Base-by-base conservation (phyloP, 2,888 invertebrate species). In the Euplagia quadripunctaria region DNA sequence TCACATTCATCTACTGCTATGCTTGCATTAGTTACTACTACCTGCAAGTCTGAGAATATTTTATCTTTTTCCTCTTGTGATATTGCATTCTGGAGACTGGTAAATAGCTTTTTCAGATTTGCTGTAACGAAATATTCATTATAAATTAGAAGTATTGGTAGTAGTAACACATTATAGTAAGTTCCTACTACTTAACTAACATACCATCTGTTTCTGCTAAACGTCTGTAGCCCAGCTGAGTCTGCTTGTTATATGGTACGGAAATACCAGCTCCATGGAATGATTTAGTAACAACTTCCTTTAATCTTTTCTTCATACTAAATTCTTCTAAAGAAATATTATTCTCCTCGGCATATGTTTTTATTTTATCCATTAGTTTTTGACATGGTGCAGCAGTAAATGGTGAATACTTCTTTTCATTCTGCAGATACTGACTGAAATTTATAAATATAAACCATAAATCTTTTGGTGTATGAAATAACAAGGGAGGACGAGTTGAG, bases 1-100 rank as follows among this genome's bases (percentile, higher is more conserved):
- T 99, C 99, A 88, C 98, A 98, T 91, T 99, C 99, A 88, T 99
- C 99, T 73, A 98, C 97, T 0, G 99, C 99, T 90, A 98, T 98
- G 90, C 97, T 98, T 9, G 98, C 97, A 73, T 97, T 97, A 6
- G 98, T 98, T 76, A 99, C 97, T 2, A 98, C 94, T 73, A 98
- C 98, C 85, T 98, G 98, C 6, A 99, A 89, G 49, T 97, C 97
- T 42, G 97, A 97, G 76, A 98, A 94, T 51, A 97, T 93, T 68
- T 94, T 95, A 76, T 96, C 94, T 83, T 96, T 97, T 78, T 97
- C 97, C 16, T 93, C 94, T 43, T 97, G 96, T 7, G 94, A 91
- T 77, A 95, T 95, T 16, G 97, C 96, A 65, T 97, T 96, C 65
- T 96, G 96, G 68, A 99, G 96, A 83, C 96, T 96, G 69, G 96